Evolutionary conservation across 1,140 invertebrate species (phyloP).

Genomic region (Megathymus violae): DNA sequence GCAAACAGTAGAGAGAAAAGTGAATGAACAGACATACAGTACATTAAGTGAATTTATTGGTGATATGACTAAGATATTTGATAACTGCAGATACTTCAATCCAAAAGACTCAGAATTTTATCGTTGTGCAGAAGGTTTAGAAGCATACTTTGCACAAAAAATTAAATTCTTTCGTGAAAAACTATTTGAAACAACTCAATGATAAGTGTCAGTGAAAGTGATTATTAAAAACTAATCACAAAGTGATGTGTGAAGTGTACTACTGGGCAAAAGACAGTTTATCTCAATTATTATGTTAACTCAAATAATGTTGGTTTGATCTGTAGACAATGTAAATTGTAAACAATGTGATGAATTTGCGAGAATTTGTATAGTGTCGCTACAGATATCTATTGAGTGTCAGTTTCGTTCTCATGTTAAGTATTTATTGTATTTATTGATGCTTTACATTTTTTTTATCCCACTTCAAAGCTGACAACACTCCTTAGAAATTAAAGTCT

Average conservation of each 20-base stretch:
- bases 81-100: constrained; percentile 99
- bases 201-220: constrained; percentile 71
- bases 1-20: constrained; percentile 95
- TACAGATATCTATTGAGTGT: constrained; percentile 59
- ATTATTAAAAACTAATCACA: constrained; percentile 34
- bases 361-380: constrained; percentile 68
- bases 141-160: constrained; percentile 97
- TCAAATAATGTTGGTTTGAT: constrained; percentile 45
- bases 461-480: constrained; percentile 58
- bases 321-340: constrained; percentile 73
- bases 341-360: constrained; percentile 72
- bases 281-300: constrained; percentile 29
- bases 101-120: constrained; percentile 97
- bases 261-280: constrained; percentile 35
- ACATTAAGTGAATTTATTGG: constrained; percentile 97
- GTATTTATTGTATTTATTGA: constrained; percentile 82
- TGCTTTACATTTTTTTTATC: constrained; percentile 59
- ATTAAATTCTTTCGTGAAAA: constrained; percentile 93
- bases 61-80: constrained; percentile 99
- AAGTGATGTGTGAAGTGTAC: constrained; percentile 39
- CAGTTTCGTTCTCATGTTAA: constrained; percentile 68
- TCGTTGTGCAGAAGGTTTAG: constrained; percentile 96
- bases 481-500: constrained; percentile 57
- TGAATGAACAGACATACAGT: constrained; percentile 92
- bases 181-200: constrained; percentile 86